Evolutionary conservation across 2,113 vertebrate genomes (phyloP), one percentile per base, ranked within the genome.

Genomic region (Pelmatolapia mariae): DNA sequence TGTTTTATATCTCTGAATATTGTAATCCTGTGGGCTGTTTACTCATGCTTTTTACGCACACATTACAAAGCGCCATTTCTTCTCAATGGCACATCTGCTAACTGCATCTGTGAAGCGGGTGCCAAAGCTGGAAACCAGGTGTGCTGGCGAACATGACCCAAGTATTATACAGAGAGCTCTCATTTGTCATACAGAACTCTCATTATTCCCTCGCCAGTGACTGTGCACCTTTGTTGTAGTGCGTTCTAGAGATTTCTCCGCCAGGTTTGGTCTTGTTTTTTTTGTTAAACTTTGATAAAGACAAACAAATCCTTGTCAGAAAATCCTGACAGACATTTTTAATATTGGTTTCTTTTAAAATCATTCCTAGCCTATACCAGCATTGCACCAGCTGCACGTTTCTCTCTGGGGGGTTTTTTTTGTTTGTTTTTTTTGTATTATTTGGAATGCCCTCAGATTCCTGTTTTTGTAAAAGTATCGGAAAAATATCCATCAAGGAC

Each of bases 81-180:
- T 71, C 81, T 93, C 84, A 88, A 43, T 85, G 84, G 83, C 87
- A 93, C 94, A 93, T 95, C 91, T 94, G 93, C 85, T 90, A 9
- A 18, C 10, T 57, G 91, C 91, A 83, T 94, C 88, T 90, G 88
- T 80, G 89, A 53, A 63, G 73, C 80, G 11, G 71, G 63, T 76
- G 89, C 79, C 80, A 66, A 38, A 83, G 90, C 92, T 89, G 82
- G 85, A 82, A 89, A 93, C 82, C 94, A 94, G 94, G 91, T 95
- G 94, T 90, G 87, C 88, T 43, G 54, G 63, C 3, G 36, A 90
- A 89, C 90, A 56, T 78, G 89, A 91, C 88, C 92, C 57, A 18
- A 66, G 84, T 81, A 73, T 91, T 85, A 91, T 83, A 79, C 40
- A 52, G 33, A 45, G 73, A 43, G 59, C 54, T 63, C 76, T 88